Base-by-base conservation (phyloP, 1,140 invertebrate species). In the Globodera rostochiensis region DNA sequence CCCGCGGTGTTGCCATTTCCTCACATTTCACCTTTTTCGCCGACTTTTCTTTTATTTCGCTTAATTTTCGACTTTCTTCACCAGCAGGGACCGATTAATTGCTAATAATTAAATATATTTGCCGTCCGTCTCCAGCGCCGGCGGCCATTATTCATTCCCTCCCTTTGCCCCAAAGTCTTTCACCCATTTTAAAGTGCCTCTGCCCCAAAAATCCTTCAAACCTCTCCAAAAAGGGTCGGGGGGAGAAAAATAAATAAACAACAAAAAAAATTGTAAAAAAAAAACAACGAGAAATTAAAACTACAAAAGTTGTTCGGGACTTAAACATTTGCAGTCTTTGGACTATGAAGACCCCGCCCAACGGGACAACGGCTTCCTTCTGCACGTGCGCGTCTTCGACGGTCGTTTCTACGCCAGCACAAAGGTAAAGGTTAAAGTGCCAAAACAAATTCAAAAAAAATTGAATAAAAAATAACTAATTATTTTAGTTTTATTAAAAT, bases 361-460 rank as follows among this genome's bases (percentile, higher is more conserved):
- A 45, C 69, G 70, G 19, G 47, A 73, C 70, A 84, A 88, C 81
- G 91, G 91, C 45, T 91, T 91, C 78, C 85, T 84, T 69, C 84
- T 91, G 9, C 88, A 88, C 49, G 90, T 91, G 19, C 86, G 87
- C 75, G 91, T 91, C 7, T 91, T 88, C 77, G 91, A 91, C 82
- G 88, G 88, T 21, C 66, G 80, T 60, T 85, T 93, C 94, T n/a
- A 95, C 95, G 88, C 94, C 95, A 0, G 92, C 96, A 79, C 95
- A 96, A 90, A 95, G 95, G 0, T 96, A 94, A 25, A 64, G 5
- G 13, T 4, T 36, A 36, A 36, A 36, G 36, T 36, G 36, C 36
- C 36, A 36, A 36, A 36, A 36, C 36, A 36, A 36, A 36, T 36
- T 36, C 36, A 36, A 36, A 36, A 36, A 36, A n/a, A n/a, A n/a